A percentile compares a stretch with the other conserved stretches of the same genome.
Conservation (phyloP, 2,797 vertebrate species). For the Diglossa cyanea region DNA sequence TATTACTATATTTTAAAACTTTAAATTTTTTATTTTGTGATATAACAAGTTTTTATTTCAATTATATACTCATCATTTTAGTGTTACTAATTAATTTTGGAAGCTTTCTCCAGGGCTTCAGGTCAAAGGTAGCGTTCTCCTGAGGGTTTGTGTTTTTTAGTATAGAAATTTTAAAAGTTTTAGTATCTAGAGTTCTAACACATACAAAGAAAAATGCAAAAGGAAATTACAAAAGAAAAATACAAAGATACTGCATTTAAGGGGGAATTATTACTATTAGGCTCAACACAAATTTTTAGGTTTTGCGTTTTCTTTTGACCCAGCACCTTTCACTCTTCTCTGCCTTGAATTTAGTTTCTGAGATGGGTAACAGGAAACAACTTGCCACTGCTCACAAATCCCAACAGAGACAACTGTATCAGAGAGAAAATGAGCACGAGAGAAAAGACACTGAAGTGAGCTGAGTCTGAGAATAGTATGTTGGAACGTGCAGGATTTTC, state of each 20-base stretch:
- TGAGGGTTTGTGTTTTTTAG: not conserved
- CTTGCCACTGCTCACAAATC: not conserved
- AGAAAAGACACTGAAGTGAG: not conserved
- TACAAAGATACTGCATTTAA: not conserved
- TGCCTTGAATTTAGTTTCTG: not conserved
- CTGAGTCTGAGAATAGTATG: accelerated
- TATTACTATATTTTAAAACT: not conserved
- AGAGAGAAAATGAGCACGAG: not conserved
- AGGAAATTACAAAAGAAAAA: not conserved
- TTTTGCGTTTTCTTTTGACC: not conserved
- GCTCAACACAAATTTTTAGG: not conserved
- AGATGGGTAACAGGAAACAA: not conserved
- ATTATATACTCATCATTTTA: not conserved
- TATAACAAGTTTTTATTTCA: not conserved
- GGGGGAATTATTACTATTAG: not conserved
- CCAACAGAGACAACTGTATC: not conserved
- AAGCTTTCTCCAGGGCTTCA: not conserved
- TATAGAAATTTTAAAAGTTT: not conserved
- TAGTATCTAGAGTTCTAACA: not conserved
- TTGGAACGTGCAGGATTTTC: not conserved
- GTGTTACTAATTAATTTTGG: not conserved
- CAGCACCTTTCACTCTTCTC: not conserved
- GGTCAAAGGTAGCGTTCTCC: not conserved
- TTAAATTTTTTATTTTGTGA: not conserved
- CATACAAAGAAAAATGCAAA: not conserved